These are phyloP conservation scores for Graptemys geographica DNA, from an alignment of 2,797 vertebrate species.

Conservation along the genomic window DNA sequence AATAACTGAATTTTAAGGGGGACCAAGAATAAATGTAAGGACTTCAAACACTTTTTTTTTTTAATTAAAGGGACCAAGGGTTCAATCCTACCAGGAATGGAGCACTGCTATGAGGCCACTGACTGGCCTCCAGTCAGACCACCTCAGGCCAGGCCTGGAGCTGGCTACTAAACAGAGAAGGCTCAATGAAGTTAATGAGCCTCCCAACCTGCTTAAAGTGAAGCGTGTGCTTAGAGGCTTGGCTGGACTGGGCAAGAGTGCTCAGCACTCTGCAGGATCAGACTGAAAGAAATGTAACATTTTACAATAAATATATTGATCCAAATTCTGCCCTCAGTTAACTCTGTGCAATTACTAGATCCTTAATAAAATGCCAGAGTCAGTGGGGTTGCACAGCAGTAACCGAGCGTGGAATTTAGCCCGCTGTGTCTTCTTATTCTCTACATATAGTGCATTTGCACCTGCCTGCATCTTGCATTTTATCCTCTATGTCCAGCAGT, in stretches of 20 bases:
- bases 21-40: background rate
- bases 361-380: background rate
- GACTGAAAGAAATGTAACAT: background rate
- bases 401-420: background rate
- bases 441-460: background rate
- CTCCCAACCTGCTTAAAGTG: background rate
- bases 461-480: background rate
- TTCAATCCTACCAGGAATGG: background rate
- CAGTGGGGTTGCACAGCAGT: too few relatives aligned
- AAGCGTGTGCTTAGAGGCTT: background rate
- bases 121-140: background rate
- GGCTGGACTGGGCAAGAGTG: background rate
- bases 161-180: background rate
- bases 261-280: background rate
- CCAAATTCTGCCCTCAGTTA: background rate
- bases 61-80: background rate
- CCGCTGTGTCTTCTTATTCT: background rate
- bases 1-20: slow-evolving; percentile 32
- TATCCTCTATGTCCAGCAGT: background rate
- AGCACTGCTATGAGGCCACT: background rate
- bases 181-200: background rate
- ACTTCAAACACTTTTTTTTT: background rate
- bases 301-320: background rate
- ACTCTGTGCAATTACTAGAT: background rate
- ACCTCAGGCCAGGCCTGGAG: background rate